A percentile compares a stretch with the other conserved stretches of the same genome.
Evolutionary conservation across 2,113 vertebrate genomes (phyloP).

Genomic region (Choloepus hoffmanni): DNA sequence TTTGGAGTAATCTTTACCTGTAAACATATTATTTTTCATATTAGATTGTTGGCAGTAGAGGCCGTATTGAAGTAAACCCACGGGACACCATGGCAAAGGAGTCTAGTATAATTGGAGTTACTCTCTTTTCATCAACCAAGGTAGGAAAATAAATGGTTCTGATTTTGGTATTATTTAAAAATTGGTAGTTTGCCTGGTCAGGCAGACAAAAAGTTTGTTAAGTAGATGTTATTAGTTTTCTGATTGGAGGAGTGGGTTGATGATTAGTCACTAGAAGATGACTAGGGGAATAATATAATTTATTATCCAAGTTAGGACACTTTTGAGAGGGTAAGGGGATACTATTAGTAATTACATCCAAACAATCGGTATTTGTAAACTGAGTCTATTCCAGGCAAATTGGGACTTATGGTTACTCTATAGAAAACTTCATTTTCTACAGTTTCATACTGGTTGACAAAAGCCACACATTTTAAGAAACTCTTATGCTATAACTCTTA

Average conservation of each 20-base stretch:
- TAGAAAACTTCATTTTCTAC: not conserved
- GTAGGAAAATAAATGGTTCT: slow-evolving; percentile 82
- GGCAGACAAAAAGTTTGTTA: not conserved
- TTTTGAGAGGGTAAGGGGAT: not conserved
- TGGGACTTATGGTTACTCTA: not conserved
- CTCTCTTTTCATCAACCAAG: slow-evolving; percentile 86
- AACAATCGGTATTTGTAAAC: not conserved
- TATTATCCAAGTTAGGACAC: slow-evolving; percentile 24
- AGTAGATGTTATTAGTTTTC: not conserved
- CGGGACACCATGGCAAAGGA: slow-evolving; percentile 94
- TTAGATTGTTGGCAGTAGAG: slow-evolving; percentile 92
- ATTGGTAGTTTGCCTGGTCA: not conserved
- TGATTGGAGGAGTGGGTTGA: not conserved
- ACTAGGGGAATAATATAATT: not conserved
- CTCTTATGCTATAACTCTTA: not conserved
- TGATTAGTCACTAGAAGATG: not conserved
- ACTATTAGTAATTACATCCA: not conserved
- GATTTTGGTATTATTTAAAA: not conserved
- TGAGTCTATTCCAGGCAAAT: not conserved
- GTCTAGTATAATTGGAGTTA: slow-evolving; percentile 91
- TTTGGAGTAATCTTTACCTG: slow-evolving; percentile 10
- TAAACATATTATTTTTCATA: not conserved
- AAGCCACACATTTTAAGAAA: not conserved
- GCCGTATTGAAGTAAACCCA: slow-evolving; percentile 93
- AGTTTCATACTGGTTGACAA: not conserved